Percentiles rank a stretch among this genome's conserved stretches.
Evolutionary conservation across 1,140 invertebrate species (phyloP).

Genomic region (Parasteatoda tepidariorum): DNA sequence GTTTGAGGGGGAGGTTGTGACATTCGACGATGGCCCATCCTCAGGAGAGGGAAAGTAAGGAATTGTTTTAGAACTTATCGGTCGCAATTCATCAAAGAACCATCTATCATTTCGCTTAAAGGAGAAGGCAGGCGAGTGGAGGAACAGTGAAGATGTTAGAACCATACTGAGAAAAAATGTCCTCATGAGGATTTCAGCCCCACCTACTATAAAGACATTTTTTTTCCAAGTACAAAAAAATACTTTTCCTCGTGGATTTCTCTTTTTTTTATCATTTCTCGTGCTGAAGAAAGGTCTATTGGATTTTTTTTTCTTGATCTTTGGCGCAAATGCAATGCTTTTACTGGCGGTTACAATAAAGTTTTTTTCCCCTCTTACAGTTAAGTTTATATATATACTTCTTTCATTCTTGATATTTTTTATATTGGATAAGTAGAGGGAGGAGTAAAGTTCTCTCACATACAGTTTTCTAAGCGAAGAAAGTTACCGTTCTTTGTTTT

Average conservation of each 20-base stretch:
- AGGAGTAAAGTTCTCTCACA: neutral
- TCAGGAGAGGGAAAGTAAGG: conserved; percentile 4
- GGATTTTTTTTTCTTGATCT: conserved; percentile 36
- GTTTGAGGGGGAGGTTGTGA: neutral
- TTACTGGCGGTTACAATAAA: conserved; percentile 53
- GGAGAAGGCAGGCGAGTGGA: neutral
- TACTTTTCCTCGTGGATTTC: neutral
- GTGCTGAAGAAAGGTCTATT: conserved; percentile 9
- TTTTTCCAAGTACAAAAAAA: conserved; percentile 22
- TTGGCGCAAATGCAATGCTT: conserved; percentile 49
- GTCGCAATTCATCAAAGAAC: conserved; percentile 51
- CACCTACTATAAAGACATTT: conserved; percentile 29
- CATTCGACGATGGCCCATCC: conserved; percentile 6
- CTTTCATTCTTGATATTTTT: neutral
- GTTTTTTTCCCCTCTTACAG: conserved; percentile 17
- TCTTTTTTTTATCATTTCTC: conserved; percentile 7
- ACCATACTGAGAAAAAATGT: neutral
- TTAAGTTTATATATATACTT: conserved; percentile 35
- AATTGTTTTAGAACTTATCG: conserved; percentile 58
- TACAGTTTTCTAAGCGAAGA: conserved; percentile 4
- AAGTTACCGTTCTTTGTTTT: neutral
- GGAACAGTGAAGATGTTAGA: neutral
- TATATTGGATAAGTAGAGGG: neutral
- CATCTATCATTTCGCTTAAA: conserved; percentile 39
- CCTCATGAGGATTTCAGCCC: conserved; percentile 42